Evolutionary conservation across 2,888 invertebrate species (phyloP).

Genomic region (Andrena flavipes): DNA sequence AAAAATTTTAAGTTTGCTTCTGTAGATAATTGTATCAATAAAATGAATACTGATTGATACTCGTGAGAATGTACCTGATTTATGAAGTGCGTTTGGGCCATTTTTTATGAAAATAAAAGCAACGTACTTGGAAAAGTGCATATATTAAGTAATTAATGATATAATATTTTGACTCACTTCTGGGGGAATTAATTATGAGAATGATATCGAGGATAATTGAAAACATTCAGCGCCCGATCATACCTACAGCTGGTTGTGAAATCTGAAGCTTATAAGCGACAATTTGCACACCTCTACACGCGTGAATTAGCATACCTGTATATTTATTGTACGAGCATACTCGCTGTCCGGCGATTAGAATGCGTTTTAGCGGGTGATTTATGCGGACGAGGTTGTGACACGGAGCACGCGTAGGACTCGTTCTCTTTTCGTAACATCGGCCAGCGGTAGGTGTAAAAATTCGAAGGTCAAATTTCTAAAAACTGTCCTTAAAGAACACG

Average conservation of each 20-base stretch:
- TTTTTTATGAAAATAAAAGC: too few relatives aligned
- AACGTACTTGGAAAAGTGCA: too few relatives aligned
- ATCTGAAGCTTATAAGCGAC: conserved; percentile 10
- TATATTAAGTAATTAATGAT: not conserved
- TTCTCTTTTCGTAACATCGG: conserved; percentile 64
- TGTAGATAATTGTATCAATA: too few relatives aligned
- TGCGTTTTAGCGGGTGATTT: conserved; percentile 45
- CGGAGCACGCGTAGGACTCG: conserved; percentile 69
- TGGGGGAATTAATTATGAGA: not conserved
- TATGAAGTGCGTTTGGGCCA: too few relatives aligned
- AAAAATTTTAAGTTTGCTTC: too few relatives aligned
- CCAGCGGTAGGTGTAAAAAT: conserved; percentile 48
- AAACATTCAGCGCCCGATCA: not conserved
- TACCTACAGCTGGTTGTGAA: conserved; percentile 12
- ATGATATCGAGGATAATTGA: conserved; percentile 8
- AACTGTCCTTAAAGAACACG: conserved; percentile 27
- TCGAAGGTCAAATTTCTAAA: conserved; percentile 62
- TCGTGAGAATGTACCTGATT: too few relatives aligned
- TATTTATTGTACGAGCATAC: conserved; percentile 38
- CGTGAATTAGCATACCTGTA: conserved; percentile 31
- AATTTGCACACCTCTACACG: not conserved
- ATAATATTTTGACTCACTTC: not conserved
- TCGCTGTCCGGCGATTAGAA: conserved; percentile 31
- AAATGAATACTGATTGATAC: too few relatives aligned
- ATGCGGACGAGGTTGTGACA: conserved; percentile 56